Conservation (phyloP, 2,113 vertebrate species). For the Isurus oxyrinchus region DNA sequence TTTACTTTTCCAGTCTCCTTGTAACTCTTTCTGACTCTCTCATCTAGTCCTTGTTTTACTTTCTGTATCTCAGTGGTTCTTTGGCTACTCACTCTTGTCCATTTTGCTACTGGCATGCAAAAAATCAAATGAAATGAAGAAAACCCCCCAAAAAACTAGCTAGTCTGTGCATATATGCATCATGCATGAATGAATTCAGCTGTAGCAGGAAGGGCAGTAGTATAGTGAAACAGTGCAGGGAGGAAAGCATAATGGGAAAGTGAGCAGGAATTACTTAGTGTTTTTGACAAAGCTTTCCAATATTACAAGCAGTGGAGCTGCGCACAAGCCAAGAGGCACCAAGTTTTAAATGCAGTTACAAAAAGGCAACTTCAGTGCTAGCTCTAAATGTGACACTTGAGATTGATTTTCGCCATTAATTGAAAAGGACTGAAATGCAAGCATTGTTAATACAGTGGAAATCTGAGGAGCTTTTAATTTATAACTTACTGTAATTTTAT, state of each 20-base stretch:
- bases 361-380: not conserved
- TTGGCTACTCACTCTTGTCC: not conserved
- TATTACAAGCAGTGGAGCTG: too few relatives aligned
- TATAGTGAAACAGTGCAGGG: not conserved
- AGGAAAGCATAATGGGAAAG: not conserved
- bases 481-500: conserved; percentile 14
- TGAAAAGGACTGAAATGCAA: not conserved
- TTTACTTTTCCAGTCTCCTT: not conserved
- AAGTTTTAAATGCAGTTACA: not conserved
- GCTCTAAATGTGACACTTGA: not conserved
- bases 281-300: not conserved
- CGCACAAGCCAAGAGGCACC: not conserved
- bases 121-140: not conserved
- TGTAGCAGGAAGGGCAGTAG: too few relatives aligned
- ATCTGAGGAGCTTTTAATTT: not conserved
- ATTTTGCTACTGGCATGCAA: not conserved
- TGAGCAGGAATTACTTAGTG: not conserved
- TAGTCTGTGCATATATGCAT: not conserved
- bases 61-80: not conserved
- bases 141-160: not conserved
- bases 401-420: not conserved
- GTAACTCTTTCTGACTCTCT: not conserved
- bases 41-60: not conserved
- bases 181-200: not conserved
- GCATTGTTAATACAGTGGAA: not conserved